These are phyloP conservation scores for Neodiprion fabricii DNA, from an alignment of 1,140 invertebrate species.

Conservation along the genomic window DNA sequence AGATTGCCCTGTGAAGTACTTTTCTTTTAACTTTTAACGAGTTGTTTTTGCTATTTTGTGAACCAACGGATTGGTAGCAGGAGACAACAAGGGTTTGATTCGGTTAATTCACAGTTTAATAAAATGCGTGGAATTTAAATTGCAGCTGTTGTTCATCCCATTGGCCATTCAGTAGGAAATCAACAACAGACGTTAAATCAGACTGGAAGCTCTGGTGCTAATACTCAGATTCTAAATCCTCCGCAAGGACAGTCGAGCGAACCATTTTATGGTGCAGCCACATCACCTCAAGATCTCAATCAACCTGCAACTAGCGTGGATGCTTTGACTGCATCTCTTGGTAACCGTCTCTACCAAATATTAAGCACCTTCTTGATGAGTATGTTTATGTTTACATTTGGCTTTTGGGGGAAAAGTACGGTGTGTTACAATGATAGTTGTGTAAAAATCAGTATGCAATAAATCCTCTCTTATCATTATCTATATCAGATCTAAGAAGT, in stretches of 20 bases:
- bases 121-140: constrained; percentile 17
- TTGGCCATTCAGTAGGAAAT: constrained; percentile 54
- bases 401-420: too few species aligned
- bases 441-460: too few species aligned
- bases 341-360: constrained; percentile 26
- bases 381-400: too few species aligned
- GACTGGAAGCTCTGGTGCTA: constrained; percentile 39
- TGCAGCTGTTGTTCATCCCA: constrained; percentile 57
- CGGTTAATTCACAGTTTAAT: constrained; percentile 41
- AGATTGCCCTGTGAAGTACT: constrained; percentile 11
- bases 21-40: constrained; percentile 30
- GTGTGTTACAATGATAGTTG: too few species aligned
- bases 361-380: too few species aligned
- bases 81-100: background rate
- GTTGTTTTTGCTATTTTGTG: constrained; percentile 25
- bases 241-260: constrained; percentile 50
- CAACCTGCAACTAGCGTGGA: constrained; percentile 52
- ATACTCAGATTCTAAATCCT: constrained; percentile 53
- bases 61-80: constrained; percentile 9
- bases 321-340: constrained; percentile 48
- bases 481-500: too few species aligned
- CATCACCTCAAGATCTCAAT: constrained; percentile 57
- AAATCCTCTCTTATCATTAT: too few species aligned
- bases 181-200: constrained; percentile 53
- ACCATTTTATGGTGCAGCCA: constrained; percentile 53